A percentile compares a stretch with the other conserved stretches of the same genome.
phyloP scores from a whole-genome alignment of 2,888 invertebrate genomes.

The Hyles lineata region DNA sequence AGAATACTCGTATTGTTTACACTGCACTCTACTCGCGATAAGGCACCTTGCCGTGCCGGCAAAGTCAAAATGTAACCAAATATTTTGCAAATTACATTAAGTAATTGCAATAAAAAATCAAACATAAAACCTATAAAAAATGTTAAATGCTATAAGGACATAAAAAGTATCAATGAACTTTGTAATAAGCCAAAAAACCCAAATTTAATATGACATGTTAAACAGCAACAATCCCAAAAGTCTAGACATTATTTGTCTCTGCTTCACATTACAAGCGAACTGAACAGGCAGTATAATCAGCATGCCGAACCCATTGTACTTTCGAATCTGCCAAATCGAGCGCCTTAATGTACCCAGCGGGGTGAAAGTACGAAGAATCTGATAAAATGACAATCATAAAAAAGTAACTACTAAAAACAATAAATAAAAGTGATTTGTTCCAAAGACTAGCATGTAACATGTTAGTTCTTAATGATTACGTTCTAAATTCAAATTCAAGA shows the following conservation, averaged over 20 bases:
- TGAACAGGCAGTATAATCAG: conserved; percentile 5
- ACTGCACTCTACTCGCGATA: too few relatives aligned
- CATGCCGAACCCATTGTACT: conserved; percentile 25
- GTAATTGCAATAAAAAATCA: too few relatives aligned
- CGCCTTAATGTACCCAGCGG: neutral
- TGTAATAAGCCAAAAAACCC: neutral
- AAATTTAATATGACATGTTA: neutral
- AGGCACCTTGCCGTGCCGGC: too few relatives aligned
- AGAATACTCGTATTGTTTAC: too few relatives aligned
- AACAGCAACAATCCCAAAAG: neutral
- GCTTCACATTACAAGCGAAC: conserved; percentile 16
- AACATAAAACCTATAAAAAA: too few relatives aligned
- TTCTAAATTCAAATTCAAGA: too few relatives aligned
- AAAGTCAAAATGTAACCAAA: too few relatives aligned
- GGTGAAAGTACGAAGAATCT: conserved; percentile 15
- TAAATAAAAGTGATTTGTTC: too few relatives aligned
- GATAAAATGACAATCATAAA: neutral
- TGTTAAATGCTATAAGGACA: neutral
- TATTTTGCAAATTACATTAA: too few relatives aligned
- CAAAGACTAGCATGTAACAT: too few relatives aligned
- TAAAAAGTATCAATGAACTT: neutral
- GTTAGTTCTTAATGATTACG: too few relatives aligned
- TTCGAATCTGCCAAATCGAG: conserved; percentile 22
- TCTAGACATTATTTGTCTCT: conserved; percentile 23
- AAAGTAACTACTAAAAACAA: too few relatives aligned